Evolutionary conservation across 1,140 invertebrate genomes (phyloP).

Genomic region (Drosophila kepulauana): DNA sequence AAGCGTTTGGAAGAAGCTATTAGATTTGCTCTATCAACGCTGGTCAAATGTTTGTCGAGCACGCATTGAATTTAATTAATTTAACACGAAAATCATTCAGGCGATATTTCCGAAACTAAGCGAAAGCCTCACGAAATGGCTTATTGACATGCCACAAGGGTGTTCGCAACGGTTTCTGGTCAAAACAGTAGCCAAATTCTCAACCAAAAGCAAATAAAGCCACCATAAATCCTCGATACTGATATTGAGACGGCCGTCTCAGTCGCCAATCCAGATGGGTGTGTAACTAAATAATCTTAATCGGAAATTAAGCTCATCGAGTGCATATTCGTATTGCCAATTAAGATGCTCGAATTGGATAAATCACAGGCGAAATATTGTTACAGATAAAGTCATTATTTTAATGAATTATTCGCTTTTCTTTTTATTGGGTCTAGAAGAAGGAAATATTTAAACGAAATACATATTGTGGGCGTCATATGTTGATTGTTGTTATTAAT

Average conservation of each 20-base stretch:
- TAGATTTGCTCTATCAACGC: constrained; percentile 46
- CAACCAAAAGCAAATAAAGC: constrained; percentile 27
- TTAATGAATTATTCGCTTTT: not conserved
- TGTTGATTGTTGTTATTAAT: no score
- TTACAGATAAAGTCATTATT: constrained; percentile 1
- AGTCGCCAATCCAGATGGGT: not conserved
- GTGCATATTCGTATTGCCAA: constrained; percentile 42
- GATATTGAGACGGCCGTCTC: not conserved
- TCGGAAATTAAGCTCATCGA: constrained; percentile 49
- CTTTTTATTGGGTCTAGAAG: not conserved
- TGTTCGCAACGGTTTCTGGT: not conserved
- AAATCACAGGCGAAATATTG: constrained; percentile 21
- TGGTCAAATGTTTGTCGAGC: constrained; percentile 68
- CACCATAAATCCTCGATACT: constrained; percentile 46
- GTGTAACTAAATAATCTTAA: constrained; percentile 46
- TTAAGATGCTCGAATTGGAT: constrained; percentile 32
- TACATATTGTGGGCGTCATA: no score
- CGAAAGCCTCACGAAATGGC: constrained; percentile 61
- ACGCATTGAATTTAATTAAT: constrained; percentile 80
- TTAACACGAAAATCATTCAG: constrained; percentile 80
- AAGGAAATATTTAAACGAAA: no score
- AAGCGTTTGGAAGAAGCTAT: constrained; percentile 10
- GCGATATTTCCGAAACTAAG: constrained; percentile 73
- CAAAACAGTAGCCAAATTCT: constrained; percentile 1
- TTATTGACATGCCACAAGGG: constrained; percentile 70